phyloP scores from a whole-genome alignment of 64 coral and sea anemone genomes.

The Acropora tenuis region DNA sequence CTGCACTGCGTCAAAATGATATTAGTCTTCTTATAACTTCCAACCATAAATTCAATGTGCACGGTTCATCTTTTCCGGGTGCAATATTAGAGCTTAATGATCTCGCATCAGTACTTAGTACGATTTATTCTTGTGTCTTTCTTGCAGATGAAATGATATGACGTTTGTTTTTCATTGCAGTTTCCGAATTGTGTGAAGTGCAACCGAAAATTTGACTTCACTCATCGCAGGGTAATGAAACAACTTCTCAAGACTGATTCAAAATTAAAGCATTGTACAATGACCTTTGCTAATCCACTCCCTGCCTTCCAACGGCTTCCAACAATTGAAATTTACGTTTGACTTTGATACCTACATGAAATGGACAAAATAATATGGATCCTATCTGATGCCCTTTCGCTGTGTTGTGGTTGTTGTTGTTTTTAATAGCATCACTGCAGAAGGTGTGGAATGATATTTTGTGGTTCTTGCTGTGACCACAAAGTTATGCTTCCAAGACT shows the following conservation, averaged over 20 bases:
- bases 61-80: not conserved
- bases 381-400: not conserved
- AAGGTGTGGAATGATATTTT: conserved; percentile 94
- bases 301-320: too few relatives aligned
- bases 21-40: too few relatives aligned
- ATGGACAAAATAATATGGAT: too few relatives aligned
- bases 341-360: too few relatives aligned
- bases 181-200: conserved; percentile 92
- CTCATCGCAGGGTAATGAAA: conserved; percentile 84
- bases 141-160: not conserved
- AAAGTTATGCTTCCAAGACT: conserved; percentile 88
- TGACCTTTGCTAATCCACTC: too few relatives aligned
- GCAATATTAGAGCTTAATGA: not conserved
- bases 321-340: too few relatives aligned
- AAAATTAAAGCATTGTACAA: too few relatives aligned
- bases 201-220: conserved; percentile 89
- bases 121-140: not conserved
- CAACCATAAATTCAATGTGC: too few relatives aligned
- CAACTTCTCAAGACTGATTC: not conserved
- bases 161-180: conserved; percentile 51
- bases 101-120: too few relatives aligned
- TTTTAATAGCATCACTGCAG: conserved; percentile 87
- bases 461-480: conserved; percentile 80
- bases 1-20: too few relatives aligned
- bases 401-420: not conserved